Evolutionary conservation across 1,140 invertebrate genomes (phyloP), one percentile per base, ranked within the genome.

Genomic region (Aphelenchoides avenae): DNA sequence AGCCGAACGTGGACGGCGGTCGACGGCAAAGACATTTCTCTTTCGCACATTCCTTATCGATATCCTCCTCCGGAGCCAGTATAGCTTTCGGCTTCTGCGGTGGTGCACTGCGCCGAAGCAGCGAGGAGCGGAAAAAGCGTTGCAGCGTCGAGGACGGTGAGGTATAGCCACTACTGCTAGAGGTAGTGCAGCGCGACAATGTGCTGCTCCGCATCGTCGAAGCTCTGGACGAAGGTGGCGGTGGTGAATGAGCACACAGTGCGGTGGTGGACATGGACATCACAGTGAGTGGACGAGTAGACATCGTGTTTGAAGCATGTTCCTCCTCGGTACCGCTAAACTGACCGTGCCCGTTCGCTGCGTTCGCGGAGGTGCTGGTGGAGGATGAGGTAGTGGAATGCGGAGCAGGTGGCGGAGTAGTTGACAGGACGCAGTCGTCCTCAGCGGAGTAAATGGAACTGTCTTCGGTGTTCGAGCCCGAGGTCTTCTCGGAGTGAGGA

Each of bases 381-480:
- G 34, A 36, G 18, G 13, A 13, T 13, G 34, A 18, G 11, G 34
- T 18, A 13, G 34, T 18, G 34, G 18, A 36, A 18, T 36, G 57
- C 13, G 57, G 57, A 20, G 57, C 55, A 5, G 57, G 57, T 18
- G 50, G 49, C 9, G 50, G 50, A 26, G 41, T 54, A 7, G 26
- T 22, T 7, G 34, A 27, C 0, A 31, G 18, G 13, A 26, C 50
- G n/a, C 5, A 11, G 47, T n/a, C 36, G 33, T 65, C 66, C 36
- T 65, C 66, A 22, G 66, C 64, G 4, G 63, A 70, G 24, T 70
- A 70, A 39, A 70, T 64, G 39, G 44, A 52, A 31, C 39, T 59
- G 65, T 62, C 59, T 18, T 59, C 56, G 22, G 63, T 66, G 18
- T 62, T 66, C 20, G 64, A 61, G 4, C 41, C 31, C 30, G 66